Percentiles rank a stretch among this genome's conserved stretches.
These are phyloP conservation scores for Phaethon lepturus DNA, from an alignment of 2,113 vertebrate species.

Conservation along the genomic window DNA sequence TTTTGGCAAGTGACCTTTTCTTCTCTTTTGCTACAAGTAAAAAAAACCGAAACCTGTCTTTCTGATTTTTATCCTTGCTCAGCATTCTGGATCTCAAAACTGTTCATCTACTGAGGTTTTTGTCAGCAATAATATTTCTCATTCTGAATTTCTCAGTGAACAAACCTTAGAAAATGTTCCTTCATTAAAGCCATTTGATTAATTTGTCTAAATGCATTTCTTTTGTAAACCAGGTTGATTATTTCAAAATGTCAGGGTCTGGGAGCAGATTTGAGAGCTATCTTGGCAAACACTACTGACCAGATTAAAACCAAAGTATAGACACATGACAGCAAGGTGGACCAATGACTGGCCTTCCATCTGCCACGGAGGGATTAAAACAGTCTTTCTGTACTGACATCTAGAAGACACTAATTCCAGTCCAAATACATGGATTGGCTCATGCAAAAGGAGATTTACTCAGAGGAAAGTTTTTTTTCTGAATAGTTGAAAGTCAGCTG, in stretches of 20 bases:
- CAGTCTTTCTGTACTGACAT: not conserved
- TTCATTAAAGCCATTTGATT: conserved; percentile 56
- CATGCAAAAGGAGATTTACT: not conserved
- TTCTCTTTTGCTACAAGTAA: conserved; percentile 62
- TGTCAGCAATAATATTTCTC: conserved; percentile 72
- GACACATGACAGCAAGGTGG: conserved; percentile 23
- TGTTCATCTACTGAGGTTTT: conserved; percentile 57
- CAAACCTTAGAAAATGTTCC: conserved; percentile 56
- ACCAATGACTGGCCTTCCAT: not conserved
- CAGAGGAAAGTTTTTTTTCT: not conserved
- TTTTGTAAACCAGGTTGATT: conserved; percentile 70
- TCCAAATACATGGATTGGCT: not conserved
- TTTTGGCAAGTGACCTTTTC: conserved; percentile 72
- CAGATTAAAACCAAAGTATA: conserved; percentile 33
- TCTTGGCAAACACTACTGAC: conserved; percentile 54
- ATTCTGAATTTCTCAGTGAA: conserved; percentile 62
- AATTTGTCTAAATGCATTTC: conserved; percentile 76
- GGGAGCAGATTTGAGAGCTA: conserved; percentile 49
- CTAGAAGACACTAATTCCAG: not conserved
- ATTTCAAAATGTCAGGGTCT: conserved; percentile 73
- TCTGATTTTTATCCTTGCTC: conserved; percentile 54
- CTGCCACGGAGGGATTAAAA: not conserved
- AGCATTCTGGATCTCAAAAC: conserved; percentile 57
- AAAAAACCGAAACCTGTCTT: conserved; percentile 14
- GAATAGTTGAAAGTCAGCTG: not conserved